Conservation (phyloP, 2,888 invertebrate species). For the Malachius bipustulatus region DNA sequence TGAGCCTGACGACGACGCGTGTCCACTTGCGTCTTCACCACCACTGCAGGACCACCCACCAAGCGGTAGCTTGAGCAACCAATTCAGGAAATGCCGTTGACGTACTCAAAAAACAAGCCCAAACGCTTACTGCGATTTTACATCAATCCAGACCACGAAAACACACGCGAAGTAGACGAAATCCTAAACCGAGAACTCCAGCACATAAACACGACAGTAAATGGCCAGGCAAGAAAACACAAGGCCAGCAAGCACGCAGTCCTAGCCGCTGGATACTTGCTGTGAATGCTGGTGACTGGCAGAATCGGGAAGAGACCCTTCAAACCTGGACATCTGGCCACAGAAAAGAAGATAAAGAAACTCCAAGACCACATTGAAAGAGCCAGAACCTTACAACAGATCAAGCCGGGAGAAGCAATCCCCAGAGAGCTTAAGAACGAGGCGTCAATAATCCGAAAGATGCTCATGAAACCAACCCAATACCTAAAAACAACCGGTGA, state of each 20-base stretch:
- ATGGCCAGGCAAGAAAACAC: neutral
- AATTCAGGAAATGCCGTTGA: no score
- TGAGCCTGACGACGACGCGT: no score
- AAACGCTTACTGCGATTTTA: neutral
- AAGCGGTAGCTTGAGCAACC: no score
- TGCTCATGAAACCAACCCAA: conserved; percentile 1
- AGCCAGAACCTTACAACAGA: neutral
- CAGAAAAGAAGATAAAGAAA: neutral
- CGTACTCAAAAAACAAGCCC: no score
- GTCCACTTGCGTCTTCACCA: no score
- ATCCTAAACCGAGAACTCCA: neutral
- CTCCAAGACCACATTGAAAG: neutral
- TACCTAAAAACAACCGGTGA: neutral
- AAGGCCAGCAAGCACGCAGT: neutral
- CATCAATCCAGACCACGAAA: neutral
- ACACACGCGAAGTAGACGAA: neutral
- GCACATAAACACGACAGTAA: neutral
- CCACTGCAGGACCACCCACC: no score
- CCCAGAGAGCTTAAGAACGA: neutral
- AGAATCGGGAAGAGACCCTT: neutral
- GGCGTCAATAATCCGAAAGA: neutral
- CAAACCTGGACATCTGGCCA: neutral
- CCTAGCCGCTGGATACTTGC: neutral
- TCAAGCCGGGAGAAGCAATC: neutral
- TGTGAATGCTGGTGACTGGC: neutral